Conservation (phyloP, 2,113 vertebrate genomes). For the Calyptomena viridis region DNA sequence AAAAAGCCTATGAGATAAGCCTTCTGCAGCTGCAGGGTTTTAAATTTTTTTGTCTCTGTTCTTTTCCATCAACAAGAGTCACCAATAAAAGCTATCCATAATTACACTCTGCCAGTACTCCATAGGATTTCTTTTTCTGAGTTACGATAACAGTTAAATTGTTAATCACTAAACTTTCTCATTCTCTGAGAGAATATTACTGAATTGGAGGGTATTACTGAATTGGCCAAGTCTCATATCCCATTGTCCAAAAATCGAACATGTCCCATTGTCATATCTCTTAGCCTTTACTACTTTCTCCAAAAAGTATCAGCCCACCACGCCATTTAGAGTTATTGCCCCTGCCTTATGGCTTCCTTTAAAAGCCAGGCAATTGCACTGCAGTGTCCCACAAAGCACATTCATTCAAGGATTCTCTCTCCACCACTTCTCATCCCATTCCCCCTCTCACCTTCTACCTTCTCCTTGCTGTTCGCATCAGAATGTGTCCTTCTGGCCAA, state of each 20-base stretch:
- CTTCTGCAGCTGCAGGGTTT: background rate
- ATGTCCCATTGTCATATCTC: accelerated
- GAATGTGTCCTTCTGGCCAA: background rate
- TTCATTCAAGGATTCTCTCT: background rate
- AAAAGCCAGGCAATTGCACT: background rate
- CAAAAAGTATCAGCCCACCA: background rate
- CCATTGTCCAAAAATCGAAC: background rate
- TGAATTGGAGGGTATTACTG: too few relatives aligned
- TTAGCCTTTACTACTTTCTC: background rate
- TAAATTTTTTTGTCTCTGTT: background rate
- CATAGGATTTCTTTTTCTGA: background rate
- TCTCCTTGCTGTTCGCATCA: background rate
- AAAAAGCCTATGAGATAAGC: background rate
- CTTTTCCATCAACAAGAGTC: background rate
- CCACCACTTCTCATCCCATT: background rate
- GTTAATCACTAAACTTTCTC: background rate
- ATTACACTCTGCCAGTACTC: background rate
- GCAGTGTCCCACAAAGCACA: background rate
- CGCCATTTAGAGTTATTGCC: too few relatives aligned
- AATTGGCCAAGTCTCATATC: background rate
- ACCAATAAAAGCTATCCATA: background rate
- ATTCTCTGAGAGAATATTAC: background rate
- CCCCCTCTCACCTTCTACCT: background rate
- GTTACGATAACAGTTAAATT: background rate
- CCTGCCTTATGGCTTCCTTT: too few relatives aligned